Conservation (phyloP, 2,888 invertebrate species). For the Tryphoninae sp. region DNA sequence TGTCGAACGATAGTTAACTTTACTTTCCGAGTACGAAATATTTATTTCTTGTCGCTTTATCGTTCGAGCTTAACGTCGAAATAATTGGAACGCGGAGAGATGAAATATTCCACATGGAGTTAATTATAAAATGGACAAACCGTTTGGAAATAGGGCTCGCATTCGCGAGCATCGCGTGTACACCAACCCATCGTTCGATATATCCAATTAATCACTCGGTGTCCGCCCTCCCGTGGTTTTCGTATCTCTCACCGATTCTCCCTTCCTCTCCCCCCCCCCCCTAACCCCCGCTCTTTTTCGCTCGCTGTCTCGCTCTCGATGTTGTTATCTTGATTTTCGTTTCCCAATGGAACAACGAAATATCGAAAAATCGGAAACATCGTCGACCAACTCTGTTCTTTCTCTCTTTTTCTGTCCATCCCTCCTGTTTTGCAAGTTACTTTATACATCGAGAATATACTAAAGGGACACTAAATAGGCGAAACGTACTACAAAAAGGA, state of each 20-base stretch:
- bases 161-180: conserved; percentile 4
- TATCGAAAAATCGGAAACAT: not conserved
- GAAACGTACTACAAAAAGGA: not conserved
- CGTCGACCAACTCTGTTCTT: not conserved
- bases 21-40: not conserved
- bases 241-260: not conserved
- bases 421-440: conserved; percentile 4
- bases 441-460: not conserved
- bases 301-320: not conserved
- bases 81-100: not conserved
- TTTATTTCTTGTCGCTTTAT: not conserved
- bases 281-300: not conserved
- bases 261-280: not conserved
- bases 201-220: conserved; percentile 48
- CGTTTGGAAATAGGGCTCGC: not conserved
- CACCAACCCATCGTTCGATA: conserved; percentile 20
- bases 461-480: not conserved
- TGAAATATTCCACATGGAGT: not conserved
- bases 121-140: conserved; percentile 1
- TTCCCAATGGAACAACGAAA: not conserved
- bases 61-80: not conserved
- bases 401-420: not conserved
- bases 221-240: not conserved
- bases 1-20: not conserved
- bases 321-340: not conserved